Evolutionary conservation across 2,797 vertebrate genomes (phyloP), one percentile per base, ranked within the genome.

Genomic region (Ibycter americanus): DNA sequence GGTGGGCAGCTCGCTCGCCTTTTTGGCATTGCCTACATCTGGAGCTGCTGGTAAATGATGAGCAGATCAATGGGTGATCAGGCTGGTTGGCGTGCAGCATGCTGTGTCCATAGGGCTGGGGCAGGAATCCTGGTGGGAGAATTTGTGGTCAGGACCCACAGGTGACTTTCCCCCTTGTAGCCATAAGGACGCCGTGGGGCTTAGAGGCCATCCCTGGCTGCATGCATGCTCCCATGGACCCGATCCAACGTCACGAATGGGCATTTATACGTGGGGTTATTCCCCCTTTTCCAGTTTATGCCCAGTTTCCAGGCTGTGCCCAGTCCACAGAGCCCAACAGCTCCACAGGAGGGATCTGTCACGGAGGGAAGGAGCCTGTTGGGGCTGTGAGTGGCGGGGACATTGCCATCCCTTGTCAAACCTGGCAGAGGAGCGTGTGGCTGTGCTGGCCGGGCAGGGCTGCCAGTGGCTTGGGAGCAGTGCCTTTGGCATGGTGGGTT

Each of bases 371-470:
- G 6, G 59, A 80, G 9, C 56, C 73, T 23, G 17, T 4, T 7
- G 4, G 42, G 47, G 36, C 4, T 1, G 31, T 0, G 4, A 15
- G 74, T 13, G 56, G n/a, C 34, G 8, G 47, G 63, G 51, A 26
- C 1, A 0, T 38, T 32, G n/a, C 32, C 1, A 3, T 51, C 40
- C 46, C 67, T 15, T 10, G 27, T 55, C 51, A 58, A 9, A 38
- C 8, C 38, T 1, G 0, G 47, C 15, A 6, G 74, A 88, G 52
- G n/a, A 71, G 27, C 2, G 1, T 0, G 1, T 34, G 71, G 32
- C 59, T 0, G 0, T 58, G 66, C 32, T 1, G 1, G 32, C 58
- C 0, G 0, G 1, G 0, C 34, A n/a, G 51, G 18, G 26, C n/a
- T 81, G 55, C 36, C 2, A 16, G 15, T 38, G 66, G 34, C 58